Base-by-base conservation (phyloP, 2,888 invertebrate genomes). In the Drosophila koepferae region DNA sequence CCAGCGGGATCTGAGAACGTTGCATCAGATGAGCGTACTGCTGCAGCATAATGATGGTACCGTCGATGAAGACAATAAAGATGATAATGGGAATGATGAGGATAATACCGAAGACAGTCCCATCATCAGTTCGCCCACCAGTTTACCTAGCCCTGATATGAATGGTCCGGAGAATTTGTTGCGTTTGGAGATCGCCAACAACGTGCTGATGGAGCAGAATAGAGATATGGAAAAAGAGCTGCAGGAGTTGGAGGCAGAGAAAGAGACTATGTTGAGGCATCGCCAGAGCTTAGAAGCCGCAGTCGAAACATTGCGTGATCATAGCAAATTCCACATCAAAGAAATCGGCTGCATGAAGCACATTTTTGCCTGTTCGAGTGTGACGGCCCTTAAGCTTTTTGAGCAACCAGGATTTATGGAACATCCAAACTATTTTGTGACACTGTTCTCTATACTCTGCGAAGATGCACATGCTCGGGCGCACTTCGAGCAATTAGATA, bases 1-100 rank as follows among this genome's bases (percentile, higher is more conserved):
- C 5, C 73, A 83, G n/a, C 59, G 65, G 5, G 80, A 90, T 41
- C 72, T 91, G 55, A 56, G 59, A 10, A 68, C 81, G 0, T 59
- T 91, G 20, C 64, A 74, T 18, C 70, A 80, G 10, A 61, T 84
- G 59, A 88, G n/a, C 51, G 3, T 71, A 5, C 7, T 7, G 1
- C 14, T 40, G 10, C 20, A 40, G 3, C 10, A 34, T 0, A 0
- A 54, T 2, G 48, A 20, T 12, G 12, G 2, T 4, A 20, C 2
- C 1, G 10, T 3, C 3, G 66, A 70, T 9, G 49, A 62, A 8
- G 68, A 40, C 2, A 20, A 23, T 9, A 14, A 5, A 1, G 4
- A 23, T 40, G 10, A 34, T 34, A 43, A 7, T 2, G 16, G 3
- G 0, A n/a, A 18, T 18, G 41, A 2, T n/a, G 12, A n/a, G n/a